Base-by-base conservation (phyloP, 1,140 invertebrate genomes). In the Elysia chlorotica region DNA sequence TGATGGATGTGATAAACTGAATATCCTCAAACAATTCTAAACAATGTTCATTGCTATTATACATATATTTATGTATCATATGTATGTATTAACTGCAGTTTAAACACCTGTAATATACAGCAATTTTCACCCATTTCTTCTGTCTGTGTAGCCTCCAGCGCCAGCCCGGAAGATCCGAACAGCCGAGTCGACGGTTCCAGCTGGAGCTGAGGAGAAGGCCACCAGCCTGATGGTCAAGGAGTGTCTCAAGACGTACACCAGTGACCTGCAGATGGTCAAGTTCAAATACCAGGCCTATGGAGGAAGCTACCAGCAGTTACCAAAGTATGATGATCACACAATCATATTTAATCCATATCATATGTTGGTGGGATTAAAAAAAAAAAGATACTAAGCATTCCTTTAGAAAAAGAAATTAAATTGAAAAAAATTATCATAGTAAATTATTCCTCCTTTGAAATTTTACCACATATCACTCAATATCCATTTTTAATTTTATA, bases 211-310 rank as follows among this genome's bases (percentile, higher is more conserved):
- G 67, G 77, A 84, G 65, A 82, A 88, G 77, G 78, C 85, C 54
- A 87, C 92, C 90, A 81, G 89, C 93, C 38, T 89, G 33, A 91
- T 97, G 78, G 95, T 95, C 0, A 91, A 92, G 79, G 94, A 97
- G 88, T 95, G 95, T 78, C 88, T 97, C 10, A 91, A 92, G 77
- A 95, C 92, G 65, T 97, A 97, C 87, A 92, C 92, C 17, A 92
- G 92, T 35, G 93, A 93, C 85, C 96, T 94, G 93, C 92, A 93
- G 88, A 88, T 94, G 62, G 91, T 97, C 62, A 92, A 95, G 84
- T 96, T 94, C 83, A 96, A 96, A 86, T 96, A 96, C 81, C 92
- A 90, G 80, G 90, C 90, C 19, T 96, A 96, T 85, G 93, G 94
- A 28, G 93, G 93, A 31, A 92, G 91, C 73, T 96, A 94, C 87